Evolutionary conservation across 2,888 invertebrate species (phyloP).

Genomic region (Alcis repandata): DNA sequence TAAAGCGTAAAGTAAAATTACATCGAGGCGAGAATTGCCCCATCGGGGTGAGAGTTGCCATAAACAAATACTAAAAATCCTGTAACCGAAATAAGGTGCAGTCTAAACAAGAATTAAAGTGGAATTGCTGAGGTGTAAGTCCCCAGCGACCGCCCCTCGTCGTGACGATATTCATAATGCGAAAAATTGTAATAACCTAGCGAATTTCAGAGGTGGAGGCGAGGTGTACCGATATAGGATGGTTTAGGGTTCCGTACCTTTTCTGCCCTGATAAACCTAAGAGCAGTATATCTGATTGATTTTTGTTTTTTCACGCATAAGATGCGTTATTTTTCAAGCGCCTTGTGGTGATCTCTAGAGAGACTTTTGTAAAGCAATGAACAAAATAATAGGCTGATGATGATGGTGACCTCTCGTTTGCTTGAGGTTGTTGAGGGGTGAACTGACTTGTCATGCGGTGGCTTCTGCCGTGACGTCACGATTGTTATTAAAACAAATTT

Average conservation of each 20-base stretch:
- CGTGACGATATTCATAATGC: conserved; percentile 85
- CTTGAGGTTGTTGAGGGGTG: too few relatives aligned
- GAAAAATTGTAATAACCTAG: conserved; percentile 86
- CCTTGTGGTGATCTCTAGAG: too few relatives aligned
- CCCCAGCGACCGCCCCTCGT: conserved; percentile 66
- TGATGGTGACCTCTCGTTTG: too few relatives aligned
- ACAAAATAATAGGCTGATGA: too few relatives aligned
- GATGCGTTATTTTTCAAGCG: too few relatives aligned
- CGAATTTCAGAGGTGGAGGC: conserved; percentile 72
- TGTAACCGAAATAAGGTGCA: conserved; percentile 84
- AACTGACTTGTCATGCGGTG: too few relatives aligned
- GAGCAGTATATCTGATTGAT: too few relatives aligned
- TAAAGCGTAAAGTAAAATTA: conserved; percentile 70
- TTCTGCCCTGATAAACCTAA: too few relatives aligned
- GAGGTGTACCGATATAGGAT: not conserved
- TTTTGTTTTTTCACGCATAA: too few relatives aligned
- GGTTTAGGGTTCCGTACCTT: conserved; percentile 11
- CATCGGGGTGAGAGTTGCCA: conserved; percentile 75
- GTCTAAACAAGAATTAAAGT: conserved; percentile 86
- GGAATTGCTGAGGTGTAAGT: conserved; percentile 84
- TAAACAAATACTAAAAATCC: conserved; percentile 86
- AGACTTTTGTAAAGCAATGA: too few relatives aligned
- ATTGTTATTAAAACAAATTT: too few relatives aligned
- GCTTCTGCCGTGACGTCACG: too few relatives aligned
- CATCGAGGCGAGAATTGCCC: conserved; percentile 78